phyloP scores from a whole-genome alignment of 1,140 invertebrate species.

The Tetraneura akinire region DNA sequence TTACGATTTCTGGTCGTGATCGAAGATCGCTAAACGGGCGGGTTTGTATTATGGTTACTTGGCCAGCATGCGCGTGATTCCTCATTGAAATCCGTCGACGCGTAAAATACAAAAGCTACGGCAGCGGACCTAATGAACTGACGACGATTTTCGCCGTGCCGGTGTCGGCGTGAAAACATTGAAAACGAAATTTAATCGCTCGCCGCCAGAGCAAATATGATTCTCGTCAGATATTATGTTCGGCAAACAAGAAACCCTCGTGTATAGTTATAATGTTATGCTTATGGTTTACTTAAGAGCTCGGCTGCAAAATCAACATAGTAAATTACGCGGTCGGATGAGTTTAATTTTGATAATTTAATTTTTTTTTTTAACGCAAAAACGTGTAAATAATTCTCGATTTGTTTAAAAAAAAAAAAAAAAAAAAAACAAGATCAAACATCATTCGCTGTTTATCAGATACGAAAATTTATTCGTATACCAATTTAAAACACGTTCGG shows the following conservation, averaged over 20 bases:
- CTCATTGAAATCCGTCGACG: neutral
- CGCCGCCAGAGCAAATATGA: neutral
- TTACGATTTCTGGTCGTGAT: constrained; percentile 42
- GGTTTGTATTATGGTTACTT: neutral
- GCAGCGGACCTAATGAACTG: constrained; percentile 10
- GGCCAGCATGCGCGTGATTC: neutral
- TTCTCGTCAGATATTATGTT: neutral
- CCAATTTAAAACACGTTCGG: too few relatives aligned
- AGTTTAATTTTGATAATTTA: constrained; percentile 20
- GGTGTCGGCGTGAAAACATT: neutral
- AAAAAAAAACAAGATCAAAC: constrained; percentile 6
- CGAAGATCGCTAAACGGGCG: constrained; percentile 13
- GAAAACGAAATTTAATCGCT: neutral
- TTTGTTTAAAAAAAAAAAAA: too few relatives aligned
- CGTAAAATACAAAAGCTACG: constrained; percentile 34
- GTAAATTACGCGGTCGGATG: constrained; percentile 23
- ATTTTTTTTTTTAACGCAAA: neutral
- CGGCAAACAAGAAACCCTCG: neutral
- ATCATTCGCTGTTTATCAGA: neutral
- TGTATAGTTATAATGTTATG: neutral
- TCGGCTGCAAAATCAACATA: neutral
- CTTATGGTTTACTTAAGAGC: neutral
- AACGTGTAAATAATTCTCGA: constrained; percentile 19
- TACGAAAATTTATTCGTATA: neutral
- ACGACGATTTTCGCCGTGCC: neutral